Base-by-base conservation (phyloP, 2,888 invertebrate genomes). In the Lacanobia oleracea region DNA sequence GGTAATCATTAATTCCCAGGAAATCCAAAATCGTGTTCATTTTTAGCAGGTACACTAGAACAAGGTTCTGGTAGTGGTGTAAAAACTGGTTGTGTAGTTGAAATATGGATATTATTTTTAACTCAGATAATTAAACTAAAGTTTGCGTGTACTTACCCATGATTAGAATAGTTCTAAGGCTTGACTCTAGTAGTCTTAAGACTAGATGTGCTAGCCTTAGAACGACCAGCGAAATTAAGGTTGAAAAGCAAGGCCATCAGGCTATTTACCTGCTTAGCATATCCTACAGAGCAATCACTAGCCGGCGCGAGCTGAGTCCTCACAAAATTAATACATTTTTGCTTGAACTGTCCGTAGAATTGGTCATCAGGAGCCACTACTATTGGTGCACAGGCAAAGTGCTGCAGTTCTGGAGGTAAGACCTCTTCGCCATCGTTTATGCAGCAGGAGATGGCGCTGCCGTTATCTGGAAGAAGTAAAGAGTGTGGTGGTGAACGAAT, bases 371-470 rank as follows among this genome's bases (percentile, higher is more conserved):
- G 90, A 0, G 97, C 96, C 14, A 97, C 95, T 0, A 90, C 72
- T 64, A 98, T 97, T 0, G 98, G 97, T 76, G 97, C 96, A 82
- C 98, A 98, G 0, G 97, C 97, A 86, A 96, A 97, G 88, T 97
- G 97, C n/a, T 95, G 93, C 18, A 94, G 85, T 18, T 97, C 93
- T 0, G 91, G 91, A 0, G 97, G 96, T 0, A 97, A 88, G 40
- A 93, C 85, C 0, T 87, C 86, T 74, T 93, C 91, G 0, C 98
- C 98, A 50, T 97, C 96, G 7, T 94, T 90, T 0, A 96, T 90
- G 87, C 98, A 98, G 89, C 98, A 98, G 27, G 97, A 97, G 56
- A 98, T 97, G 0, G 97, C 96, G 65, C 97, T 97, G 12, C 97
- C 97, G 72, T 97, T 97, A 54, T 96, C 98, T 98, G 66, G n/a